Evolutionary conservation across 2,888 invertebrate genomes (phyloP).

Genomic region (Lomographa bimaculata): DNA sequence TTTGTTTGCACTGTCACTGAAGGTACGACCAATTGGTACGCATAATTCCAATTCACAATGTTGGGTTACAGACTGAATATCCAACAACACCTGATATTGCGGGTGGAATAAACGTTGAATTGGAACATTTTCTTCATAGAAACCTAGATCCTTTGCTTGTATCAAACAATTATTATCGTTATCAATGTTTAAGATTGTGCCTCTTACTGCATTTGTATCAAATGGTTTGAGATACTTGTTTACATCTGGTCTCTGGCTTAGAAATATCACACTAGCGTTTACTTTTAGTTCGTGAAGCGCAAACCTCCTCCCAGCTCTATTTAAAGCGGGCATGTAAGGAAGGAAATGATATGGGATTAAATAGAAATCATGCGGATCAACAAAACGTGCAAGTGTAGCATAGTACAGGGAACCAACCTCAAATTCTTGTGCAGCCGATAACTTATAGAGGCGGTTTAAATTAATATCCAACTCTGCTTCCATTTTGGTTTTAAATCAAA

Average conservation of each 20-base stretch:
- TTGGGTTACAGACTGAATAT: neutral
- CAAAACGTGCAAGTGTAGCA: slow-evolving; percentile 7
- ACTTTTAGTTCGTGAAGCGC: slow-evolving; percentile 1
- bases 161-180: slow-evolving; percentile 6
- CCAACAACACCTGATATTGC: neutral
- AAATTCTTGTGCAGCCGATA: too few species aligned
- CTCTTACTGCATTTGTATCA: slow-evolving; percentile 9
- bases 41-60: slow-evolving; percentile 8
- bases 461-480: neutral
- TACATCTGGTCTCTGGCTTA: slow-evolving; percentile 5
- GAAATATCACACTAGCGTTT: slow-evolving; percentile 1
- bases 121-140: slow-evolving; percentile 4
- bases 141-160: slow-evolving; percentile 9
- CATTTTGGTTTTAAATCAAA: slow-evolving; percentile 6
- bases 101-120: slow-evolving; percentile 8
- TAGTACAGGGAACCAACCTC: slow-evolving; percentile 1
- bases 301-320: slow-evolving; percentile 1
- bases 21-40: slow-evolving; percentile 1
- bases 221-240: slow-evolving; percentile 5
- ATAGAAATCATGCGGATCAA: slow-evolving; percentile 13
- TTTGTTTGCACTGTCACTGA: slow-evolving; percentile 2
- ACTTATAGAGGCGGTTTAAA: neutral
- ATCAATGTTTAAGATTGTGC: slow-evolving; percentile 1
- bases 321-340: slow-evolving; percentile 2
- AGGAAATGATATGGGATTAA: slow-evolving; percentile 3